phyloP scores from a whole-genome alignment of 64 coral and sea anemone genomes.

The Cladopsammia gracilis region DNA sequence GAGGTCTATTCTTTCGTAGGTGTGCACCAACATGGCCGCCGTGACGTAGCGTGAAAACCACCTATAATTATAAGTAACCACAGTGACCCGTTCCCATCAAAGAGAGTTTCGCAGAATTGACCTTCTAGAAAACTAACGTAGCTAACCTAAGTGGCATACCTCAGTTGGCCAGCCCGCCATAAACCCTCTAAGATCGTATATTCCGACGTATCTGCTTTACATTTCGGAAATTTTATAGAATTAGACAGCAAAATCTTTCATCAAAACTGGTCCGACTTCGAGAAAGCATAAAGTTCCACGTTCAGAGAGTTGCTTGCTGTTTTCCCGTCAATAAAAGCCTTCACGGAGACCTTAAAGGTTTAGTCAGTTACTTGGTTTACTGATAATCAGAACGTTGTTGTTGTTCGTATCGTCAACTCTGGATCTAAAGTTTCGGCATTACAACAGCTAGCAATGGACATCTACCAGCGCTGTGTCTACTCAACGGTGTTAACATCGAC shows the following conservation, averaged over 20 bases:
- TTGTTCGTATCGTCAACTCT: slow-evolving; percentile 5
- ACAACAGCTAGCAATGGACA: slow-evolving; percentile 36
- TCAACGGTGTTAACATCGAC: slow-evolving; percentile 4
- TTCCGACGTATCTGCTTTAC: slow-evolving; percentile 9
- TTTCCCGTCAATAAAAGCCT: slow-evolving; percentile 46
- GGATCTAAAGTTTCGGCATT: slow-evolving; percentile 40
- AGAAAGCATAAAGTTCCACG: slow-evolving; percentile 39
- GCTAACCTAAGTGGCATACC: background rate
- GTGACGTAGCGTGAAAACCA: too few species aligned
- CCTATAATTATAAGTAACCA: too few species aligned
- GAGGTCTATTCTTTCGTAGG: too few species aligned
- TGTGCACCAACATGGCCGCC: too few species aligned
- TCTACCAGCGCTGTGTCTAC: slow-evolving; percentile 22
- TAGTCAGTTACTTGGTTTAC: slow-evolving; percentile 46
- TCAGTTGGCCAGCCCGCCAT: slow-evolving; percentile 11
- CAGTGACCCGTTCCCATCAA: too few species aligned
- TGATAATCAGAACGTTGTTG: slow-evolving; percentile 51
- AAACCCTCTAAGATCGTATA: slow-evolving; percentile 46
- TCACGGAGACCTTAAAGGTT: slow-evolving; percentile 8
- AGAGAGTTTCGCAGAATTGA: background rate
- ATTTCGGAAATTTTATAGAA: slow-evolving; percentile 19
- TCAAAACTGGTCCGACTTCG: slow-evolving; percentile 65
- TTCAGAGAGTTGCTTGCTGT: slow-evolving; percentile 47
- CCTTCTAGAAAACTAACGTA: background rate
- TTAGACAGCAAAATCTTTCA: slow-evolving; percentile 56